These are phyloP conservation scores for Choristoneura rosaceana DNA, from an alignment of 2,888 invertebrate genomes.

Conservation along the genomic window DNA sequence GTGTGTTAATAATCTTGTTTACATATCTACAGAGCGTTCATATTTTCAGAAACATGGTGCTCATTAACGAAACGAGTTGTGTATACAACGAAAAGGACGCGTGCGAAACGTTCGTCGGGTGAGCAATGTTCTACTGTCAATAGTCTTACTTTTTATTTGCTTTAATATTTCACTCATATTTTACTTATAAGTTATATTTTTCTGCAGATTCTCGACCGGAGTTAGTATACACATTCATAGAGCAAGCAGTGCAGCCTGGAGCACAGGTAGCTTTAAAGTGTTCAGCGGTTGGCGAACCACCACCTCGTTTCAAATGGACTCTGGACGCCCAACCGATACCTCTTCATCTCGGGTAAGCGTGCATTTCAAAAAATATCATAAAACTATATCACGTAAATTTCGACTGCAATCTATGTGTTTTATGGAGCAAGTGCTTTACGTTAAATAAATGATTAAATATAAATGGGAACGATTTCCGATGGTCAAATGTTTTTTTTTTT, in stretches of 20 bases:
- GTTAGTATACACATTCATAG: conserved; percentile 93
- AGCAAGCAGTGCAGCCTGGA: conserved; percentile 89
- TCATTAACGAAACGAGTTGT: conserved; percentile 69
- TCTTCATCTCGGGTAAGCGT: conserved; percentile 74
- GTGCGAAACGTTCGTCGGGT: conserved; percentile 76
- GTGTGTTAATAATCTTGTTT: conserved; percentile 49
- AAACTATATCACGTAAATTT: neutral
- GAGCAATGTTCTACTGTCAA: conserved; percentile 48
- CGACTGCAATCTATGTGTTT: neutral
- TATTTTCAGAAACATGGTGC: conserved; percentile 72
- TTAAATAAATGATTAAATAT: too few relatives aligned
- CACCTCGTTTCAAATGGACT: conserved; percentile 86
- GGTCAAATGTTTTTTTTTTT: neutral
- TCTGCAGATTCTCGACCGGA: conserved; percentile 91
- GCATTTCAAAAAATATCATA: neutral
- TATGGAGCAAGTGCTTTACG: neutral
- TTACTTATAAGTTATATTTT: neutral
- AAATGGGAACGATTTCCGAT: too few relatives aligned
- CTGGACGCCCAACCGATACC: conserved; percentile 77
- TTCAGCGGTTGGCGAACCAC: conserved; percentile 94
- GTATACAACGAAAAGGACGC: conserved; percentile 71
- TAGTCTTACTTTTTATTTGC: neutral
- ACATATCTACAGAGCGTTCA: conserved; percentile 45
- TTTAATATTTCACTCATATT: neutral
- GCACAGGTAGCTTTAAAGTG: conserved; percentile 93